Base-by-base conservation (phyloP, 1,140 invertebrate genomes). In the Apis florea region DNA sequence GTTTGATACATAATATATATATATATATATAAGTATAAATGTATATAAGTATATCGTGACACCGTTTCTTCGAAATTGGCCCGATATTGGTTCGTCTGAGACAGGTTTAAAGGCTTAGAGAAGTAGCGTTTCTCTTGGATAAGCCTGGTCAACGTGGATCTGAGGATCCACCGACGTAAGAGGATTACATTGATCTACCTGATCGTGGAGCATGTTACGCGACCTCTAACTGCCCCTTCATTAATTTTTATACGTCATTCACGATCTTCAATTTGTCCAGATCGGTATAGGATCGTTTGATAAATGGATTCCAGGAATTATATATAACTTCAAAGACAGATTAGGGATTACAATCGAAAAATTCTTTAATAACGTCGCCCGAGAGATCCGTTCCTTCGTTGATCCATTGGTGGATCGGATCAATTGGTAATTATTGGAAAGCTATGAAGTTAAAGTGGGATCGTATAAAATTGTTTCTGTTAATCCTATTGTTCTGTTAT, bases 41-140 rank as follows among this genome's bases (percentile, higher is more conserved):
- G n/a, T 21, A 67, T 47, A 6, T 26, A 59, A 59, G 47, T 40
- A 69, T 58, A 67, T 73, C 59, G 82, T 75, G 78, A 80, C 71
- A 70, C 79, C 56, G 78, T 88, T 88, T 88, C 79, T 77, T 88
- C 81, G 83, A 78, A 88, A 88, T 88, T 88, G 87, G 72, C 83
- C 77, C 76, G 87, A 83, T 85, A 88, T 88, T 85, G 87, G 76
- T 81, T 76, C 87, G 77, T 58, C 81, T 68, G 80, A 82, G 86
- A 88, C 83, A 74, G 86, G 86, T 88, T 88, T 88, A 88, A 88
- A 82, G 77, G 86, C 83, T 88, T 88, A 88, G 80, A 31, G 74
- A 17, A 54, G 56, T 53, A 72, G 63, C 83, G 21, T 21, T 58
- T 47, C 75, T 79, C 78, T 49, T 11, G 83, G 82, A 88, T 85